Evolutionary conservation across 2,888 invertebrate species (phyloP).

Genomic region (Disparrhopalites patrizii): DNA sequence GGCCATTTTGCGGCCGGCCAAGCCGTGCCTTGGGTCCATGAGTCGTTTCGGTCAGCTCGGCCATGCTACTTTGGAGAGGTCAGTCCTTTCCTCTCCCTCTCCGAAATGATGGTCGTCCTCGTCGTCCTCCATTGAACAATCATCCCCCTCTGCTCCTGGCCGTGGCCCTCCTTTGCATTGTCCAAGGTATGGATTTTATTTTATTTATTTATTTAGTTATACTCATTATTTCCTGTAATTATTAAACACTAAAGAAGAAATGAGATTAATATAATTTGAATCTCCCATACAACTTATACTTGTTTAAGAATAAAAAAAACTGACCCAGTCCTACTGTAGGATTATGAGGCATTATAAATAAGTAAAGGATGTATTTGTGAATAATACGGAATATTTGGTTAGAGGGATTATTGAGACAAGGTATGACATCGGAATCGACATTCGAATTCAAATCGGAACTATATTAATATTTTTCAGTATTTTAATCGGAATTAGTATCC

Average conservation of each 20-base stretch:
- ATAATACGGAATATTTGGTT: no score
- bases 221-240: not conserved
- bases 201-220: not conserved
- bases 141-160: constrained; percentile 38
- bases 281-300: not conserved
- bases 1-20: constrained; percentile 42
- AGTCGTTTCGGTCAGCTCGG: constrained; percentile 41
- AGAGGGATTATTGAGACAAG: no score
- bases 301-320: not conserved
- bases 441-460: no score
- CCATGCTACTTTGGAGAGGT: constrained; percentile 48
- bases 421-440: no score
- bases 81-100: constrained; percentile 47
- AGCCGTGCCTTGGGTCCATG: constrained; percentile 43
- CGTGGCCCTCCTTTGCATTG: constrained; percentile 45
- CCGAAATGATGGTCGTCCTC: constrained; percentile 42
- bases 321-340: no score
- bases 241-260: not conserved
- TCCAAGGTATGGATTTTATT: constrained; percentile 39
- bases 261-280: not conserved
- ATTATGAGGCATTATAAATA: no score
- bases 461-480: no score
- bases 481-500: no score
- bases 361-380: no score
- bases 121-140: constrained; percentile 25